Conservation (phyloP, 1,140 invertebrate species). For the Liolophura sinensis region DNA sequence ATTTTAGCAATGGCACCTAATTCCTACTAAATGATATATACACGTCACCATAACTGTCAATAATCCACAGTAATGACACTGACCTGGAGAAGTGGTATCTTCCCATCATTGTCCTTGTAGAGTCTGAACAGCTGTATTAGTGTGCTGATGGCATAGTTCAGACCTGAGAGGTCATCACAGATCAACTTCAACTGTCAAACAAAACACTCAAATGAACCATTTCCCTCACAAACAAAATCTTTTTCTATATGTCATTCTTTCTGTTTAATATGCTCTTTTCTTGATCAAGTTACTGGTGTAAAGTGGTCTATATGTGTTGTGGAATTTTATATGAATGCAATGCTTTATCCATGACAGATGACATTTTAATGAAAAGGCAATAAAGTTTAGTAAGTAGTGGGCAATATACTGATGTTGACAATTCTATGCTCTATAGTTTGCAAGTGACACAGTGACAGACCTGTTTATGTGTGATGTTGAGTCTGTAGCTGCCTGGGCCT, state of each 20-base stretch:
- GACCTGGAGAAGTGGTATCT: constrained; percentile 62
- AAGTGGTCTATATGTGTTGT: neutral
- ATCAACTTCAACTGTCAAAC: constrained; percentile 63
- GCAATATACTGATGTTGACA: too few relatives aligned
- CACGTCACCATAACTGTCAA: too few relatives aligned
- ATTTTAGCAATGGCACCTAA: too few relatives aligned
- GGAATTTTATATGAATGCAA: neutral
- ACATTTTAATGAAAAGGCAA: neutral
- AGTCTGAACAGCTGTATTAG: constrained; percentile 67
- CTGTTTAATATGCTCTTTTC: neutral
- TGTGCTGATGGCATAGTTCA: constrained; percentile 68
- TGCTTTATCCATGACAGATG: neutral
- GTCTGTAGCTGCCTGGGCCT: constrained; percentile 36
- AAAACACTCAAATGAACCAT: too few relatives aligned
- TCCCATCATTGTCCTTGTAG: constrained; percentile 54
- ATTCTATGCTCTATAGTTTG: too few relatives aligned
- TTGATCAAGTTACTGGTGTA: neutral
- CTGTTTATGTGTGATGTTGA: constrained; percentile 43
- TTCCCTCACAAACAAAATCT: too few relatives aligned
- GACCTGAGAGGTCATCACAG: constrained; percentile 63
- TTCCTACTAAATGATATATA: too few relatives aligned
- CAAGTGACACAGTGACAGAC: too few relatives aligned
- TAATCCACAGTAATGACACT: constrained; percentile 1
- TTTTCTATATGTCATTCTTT: neutral
- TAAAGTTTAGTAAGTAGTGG: neutral